phyloP scores from a whole-genome alignment of 1,140 invertebrate genomes.

The Melanaphis sacchari region DNA sequence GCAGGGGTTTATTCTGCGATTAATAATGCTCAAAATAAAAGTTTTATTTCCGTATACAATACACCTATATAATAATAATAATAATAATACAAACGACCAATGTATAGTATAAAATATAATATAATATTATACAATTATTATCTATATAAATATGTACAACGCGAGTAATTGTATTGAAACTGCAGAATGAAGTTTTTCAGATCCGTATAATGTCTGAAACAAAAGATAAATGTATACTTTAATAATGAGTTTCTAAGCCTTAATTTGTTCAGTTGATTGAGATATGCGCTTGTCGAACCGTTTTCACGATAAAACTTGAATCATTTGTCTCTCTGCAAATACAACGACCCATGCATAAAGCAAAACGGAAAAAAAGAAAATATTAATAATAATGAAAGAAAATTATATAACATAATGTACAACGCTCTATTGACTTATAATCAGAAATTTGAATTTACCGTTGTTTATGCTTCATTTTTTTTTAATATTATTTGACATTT shows the following conservation, averaged over 20 bases:
- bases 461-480: not conserved
- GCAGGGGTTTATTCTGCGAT: not conserved
- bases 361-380: not conserved
- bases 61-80: not conserved
- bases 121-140: not conserved
- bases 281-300: not conserved
- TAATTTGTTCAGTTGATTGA: conserved; percentile 52
- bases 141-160: not conserved
- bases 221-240: conserved; percentile 47
- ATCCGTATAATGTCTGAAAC: not conserved
- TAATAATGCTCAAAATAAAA: conserved; percentile 3
- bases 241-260: conserved; percentile 52
- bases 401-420: not conserved
- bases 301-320: conserved; percentile 40
- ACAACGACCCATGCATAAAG: not conserved
- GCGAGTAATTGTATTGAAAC: conserved; percentile 15
- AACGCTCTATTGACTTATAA: not conserved
- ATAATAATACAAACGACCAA: not conserved
- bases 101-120: not conserved
- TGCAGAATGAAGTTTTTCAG: not conserved
- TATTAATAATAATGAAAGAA: conserved; percentile 24
- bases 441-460: not conserved
- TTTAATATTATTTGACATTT: not conserved
- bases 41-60: not conserved
- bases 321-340: conserved; percentile 7